Conservation (phyloP, 2,888 invertebrate genomes). For the Drosophila prostipennis region DNA sequence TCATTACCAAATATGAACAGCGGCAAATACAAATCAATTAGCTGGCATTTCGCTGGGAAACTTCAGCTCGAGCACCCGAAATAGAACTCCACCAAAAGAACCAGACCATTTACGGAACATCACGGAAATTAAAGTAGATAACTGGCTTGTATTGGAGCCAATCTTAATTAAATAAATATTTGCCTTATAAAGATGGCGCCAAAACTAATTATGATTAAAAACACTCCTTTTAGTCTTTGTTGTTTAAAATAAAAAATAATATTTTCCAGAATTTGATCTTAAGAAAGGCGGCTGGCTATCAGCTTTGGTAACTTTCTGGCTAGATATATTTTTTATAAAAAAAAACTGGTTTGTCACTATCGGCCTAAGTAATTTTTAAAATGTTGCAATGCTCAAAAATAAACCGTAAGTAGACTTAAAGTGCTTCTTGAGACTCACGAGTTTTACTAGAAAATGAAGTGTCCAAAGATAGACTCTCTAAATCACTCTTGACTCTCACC, state of each 20-base stretch:
- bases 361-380: not conserved
- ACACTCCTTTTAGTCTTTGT: not conserved
- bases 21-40: constrained; percentile 55
- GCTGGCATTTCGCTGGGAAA: constrained; percentile 39
- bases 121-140: constrained; percentile 59
- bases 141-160: constrained; percentile 27
- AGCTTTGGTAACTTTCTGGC: not conserved
- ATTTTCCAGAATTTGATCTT: not conserved
- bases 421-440: not conserved
- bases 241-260: not conserved
- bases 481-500: constrained; percentile 75
- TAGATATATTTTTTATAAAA: not conserved
- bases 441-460: not conserved
- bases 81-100: constrained; percentile 21
- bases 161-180: constrained; percentile 25
- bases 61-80: constrained; percentile 1
- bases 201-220: not conserved
- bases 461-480: too few relatives aligned
- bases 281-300: not conserved
- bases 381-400: not conserved
- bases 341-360: not conserved
- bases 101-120: constrained; percentile 45
- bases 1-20: constrained; percentile 49
- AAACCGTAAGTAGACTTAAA: too few relatives aligned
- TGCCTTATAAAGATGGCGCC: not conserved